Conservation (phyloP, 2,888 invertebrate genomes). For the Dryadula phaetusa region DNA sequence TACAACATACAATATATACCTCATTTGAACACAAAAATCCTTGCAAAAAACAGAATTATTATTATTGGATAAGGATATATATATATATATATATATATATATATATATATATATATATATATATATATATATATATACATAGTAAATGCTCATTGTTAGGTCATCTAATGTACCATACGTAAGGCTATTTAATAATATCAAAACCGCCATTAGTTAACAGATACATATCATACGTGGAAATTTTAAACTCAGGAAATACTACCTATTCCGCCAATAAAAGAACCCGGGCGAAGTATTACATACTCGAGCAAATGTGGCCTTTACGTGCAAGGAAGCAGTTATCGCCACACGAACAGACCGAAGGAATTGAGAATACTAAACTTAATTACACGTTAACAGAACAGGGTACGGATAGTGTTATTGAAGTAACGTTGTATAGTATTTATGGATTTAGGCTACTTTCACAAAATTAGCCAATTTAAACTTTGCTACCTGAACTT, state of each 20-base stretch:
- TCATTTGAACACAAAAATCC: no score
- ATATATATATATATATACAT: no score
- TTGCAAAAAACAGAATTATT: no score
- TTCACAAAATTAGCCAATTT: background rate
- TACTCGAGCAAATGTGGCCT: slow-evolving; percentile 49
- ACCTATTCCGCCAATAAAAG: slow-evolving; percentile 31
- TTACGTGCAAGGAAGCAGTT: slow-evolving; percentile 53
- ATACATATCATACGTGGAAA: slow-evolving; percentile 13
- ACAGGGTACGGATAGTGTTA: slow-evolving; percentile 35
- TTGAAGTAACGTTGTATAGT: slow-evolving; percentile 24
- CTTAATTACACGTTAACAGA: slow-evolving; percentile 48
- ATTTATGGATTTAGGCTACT: slow-evolving; percentile 1
- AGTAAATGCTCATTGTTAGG: no score
- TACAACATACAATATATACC: no score
- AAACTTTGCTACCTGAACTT: background rate
- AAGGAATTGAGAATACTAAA: slow-evolving; percentile 48
- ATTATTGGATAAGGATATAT: no score
- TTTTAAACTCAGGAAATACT: slow-evolving; percentile 13
- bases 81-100: no score
- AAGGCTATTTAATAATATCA: background rate
- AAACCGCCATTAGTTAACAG: background rate
- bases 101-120: background rate
- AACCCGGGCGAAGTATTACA: slow-evolving; percentile 26
- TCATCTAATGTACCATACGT: no score
- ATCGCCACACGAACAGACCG: slow-evolving; percentile 51